These are phyloP conservation scores for Drusus annulatus DNA, from an alignment of 1,140 invertebrate genomes.

Conservation along the genomic window DNA sequence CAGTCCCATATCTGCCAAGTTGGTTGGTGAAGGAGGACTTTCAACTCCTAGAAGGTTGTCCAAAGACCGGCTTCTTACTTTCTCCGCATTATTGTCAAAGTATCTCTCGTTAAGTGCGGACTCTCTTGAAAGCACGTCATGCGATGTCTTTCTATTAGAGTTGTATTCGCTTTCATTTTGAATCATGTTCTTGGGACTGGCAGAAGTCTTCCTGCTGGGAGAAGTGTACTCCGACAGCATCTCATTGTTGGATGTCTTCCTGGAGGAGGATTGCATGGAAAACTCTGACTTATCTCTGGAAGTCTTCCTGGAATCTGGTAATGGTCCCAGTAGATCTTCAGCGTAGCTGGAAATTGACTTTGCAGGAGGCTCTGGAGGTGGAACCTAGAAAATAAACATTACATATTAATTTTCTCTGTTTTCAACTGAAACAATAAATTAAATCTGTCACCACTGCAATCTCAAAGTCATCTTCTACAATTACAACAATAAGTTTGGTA, in stretches of 20 bases:
- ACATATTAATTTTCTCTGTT: slow-evolving; percentile 27
- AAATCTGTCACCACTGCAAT: too few species aligned
- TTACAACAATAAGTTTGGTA: too few species aligned
- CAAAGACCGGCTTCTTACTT: slow-evolving; percentile 84
- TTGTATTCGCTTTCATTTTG: slow-evolving; percentile 63
- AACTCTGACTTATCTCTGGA: slow-evolving; percentile 62
- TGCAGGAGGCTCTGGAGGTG: slow-evolving; percentile 72
- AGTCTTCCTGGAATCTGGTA: slow-evolving; percentile 63
- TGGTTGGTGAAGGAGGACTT: slow-evolving; percentile 70
- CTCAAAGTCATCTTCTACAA: too few species aligned
- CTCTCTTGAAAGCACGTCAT: slow-evolving; percentile 84
- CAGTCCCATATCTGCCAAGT: slow-evolving; percentile 80
- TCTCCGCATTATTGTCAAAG: slow-evolving; percentile 83
- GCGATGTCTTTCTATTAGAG: slow-evolving; percentile 78
- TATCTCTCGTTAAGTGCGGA: slow-evolving; percentile 91
- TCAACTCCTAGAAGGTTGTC: slow-evolving; percentile 81
- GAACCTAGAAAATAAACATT: slow-evolving; percentile 63
- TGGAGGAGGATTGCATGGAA: slow-evolving; percentile 56
- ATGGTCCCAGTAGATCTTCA: slow-evolving; percentile 55
- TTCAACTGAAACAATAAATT: too few species aligned
- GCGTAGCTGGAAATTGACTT: slow-evolving; percentile 58
- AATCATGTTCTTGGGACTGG: slow-evolving; percentile 54
- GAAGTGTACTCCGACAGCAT: slow-evolving; percentile 56
- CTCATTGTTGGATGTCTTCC: slow-evolving; percentile 58
- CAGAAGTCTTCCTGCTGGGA: slow-evolving; percentile 52